A percentile compares a stretch with the other conserved stretches of the same genome.
Conservation (phyloP, 2,888 invertebrate species). For the Gisinianus flammeolus region DNA sequence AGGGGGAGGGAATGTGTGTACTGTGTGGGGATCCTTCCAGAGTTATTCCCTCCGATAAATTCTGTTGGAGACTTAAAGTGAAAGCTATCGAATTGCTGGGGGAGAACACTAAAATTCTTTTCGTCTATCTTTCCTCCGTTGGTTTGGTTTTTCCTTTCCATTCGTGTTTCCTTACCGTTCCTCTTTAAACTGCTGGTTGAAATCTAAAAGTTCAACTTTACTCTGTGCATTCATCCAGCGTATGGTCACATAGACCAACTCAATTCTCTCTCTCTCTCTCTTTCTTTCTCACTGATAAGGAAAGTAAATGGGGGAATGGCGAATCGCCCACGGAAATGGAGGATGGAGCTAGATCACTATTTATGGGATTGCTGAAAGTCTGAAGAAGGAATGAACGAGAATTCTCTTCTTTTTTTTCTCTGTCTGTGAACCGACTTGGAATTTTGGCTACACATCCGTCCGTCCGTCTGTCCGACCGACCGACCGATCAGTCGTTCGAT, state of each 20-base stretch:
- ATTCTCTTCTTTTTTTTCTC: no score
- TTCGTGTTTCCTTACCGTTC: neutral
- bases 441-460: neutral
- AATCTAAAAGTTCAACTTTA: slow-evolving; percentile 14
- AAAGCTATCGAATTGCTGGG: slow-evolving; percentile 31
- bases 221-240: neutral
- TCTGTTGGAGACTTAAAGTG: slow-evolving; percentile 19
- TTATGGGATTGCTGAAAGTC: slow-evolving; percentile 16
- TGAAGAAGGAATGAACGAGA: neutral
- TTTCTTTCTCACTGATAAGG: neutral
- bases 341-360: neutral
- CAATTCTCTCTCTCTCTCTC: slow-evolving; percentile 8
- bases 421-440: no score
- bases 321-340: neutral
- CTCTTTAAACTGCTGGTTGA: slow-evolving; percentile 19
- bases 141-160: neutral
- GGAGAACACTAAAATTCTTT: slow-evolving; percentile 15
- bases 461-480: neutral
- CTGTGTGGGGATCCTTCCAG: neutral
- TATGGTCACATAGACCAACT: neutral
- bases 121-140: neutral
- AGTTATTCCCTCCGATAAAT: slow-evolving; percentile 17
- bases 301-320: neutral
- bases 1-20: neutral
- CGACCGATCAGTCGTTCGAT: no score